Evolutionary conservation across 2,888 invertebrate species (phyloP).

Genomic region (Tenthredo livida): DNA sequence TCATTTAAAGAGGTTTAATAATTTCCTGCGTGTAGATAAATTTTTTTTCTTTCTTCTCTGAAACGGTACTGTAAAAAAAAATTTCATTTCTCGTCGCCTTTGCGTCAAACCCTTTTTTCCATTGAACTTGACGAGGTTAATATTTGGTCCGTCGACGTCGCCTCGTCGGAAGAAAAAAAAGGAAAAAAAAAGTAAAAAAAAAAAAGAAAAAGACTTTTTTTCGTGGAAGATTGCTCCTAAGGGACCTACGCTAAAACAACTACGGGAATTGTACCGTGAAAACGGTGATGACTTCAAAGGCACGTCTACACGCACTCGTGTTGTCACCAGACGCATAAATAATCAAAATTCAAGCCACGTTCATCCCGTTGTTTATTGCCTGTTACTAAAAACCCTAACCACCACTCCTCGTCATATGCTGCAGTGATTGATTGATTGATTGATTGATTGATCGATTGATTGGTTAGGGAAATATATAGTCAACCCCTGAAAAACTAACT

Average conservation of each 20-base stretch:
- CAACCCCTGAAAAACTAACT: not conserved
- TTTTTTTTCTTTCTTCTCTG: not conserved
- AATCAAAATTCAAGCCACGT: slow-evolving; percentile 31
- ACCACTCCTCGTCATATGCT: not conserved
- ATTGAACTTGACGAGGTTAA: not conserved
- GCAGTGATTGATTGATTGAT: not conserved
- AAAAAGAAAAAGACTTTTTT: not conserved
- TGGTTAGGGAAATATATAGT: not conserved
- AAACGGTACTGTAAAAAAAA: not conserved
- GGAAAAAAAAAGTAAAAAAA: not conserved
- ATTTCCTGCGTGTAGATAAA: not conserved
- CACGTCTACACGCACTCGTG: not conserved
- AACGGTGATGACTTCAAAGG: slow-evolving; percentile 20
- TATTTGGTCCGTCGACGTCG: not conserved
- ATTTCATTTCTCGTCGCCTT: not conserved
- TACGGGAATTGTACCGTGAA: slow-evolving; percentile 6
- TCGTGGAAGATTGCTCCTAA: slow-evolving; percentile 16
- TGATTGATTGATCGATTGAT: slow-evolving; percentile 5
- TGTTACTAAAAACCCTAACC: not conserved
- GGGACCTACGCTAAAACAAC: slow-evolving; percentile 1
- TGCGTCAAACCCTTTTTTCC: not conserved
- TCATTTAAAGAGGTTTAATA: not conserved
- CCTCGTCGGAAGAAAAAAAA: slow-evolving; percentile 9
- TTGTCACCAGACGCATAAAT: slow-evolving; percentile 26
- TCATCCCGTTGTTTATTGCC: not conserved